Evolutionary conservation across 2,797 vertebrate genomes (phyloP).

Genomic region (Amazona ochrocephala): DNA sequence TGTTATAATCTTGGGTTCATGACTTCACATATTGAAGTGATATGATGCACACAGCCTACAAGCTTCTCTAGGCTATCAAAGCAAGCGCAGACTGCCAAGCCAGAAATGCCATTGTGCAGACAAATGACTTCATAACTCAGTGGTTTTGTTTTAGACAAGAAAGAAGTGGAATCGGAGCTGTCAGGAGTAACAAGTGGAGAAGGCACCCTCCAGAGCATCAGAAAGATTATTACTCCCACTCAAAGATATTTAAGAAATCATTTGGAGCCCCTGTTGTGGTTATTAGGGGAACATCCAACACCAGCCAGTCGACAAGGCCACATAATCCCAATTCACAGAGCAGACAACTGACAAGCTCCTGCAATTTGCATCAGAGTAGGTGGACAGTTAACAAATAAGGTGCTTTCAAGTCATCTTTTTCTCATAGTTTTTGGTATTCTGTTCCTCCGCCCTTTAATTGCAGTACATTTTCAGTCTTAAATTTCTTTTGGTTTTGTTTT

Average conservation of each 20-base stretch:
- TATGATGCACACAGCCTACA: too few species aligned
- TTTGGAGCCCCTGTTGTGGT: neutral
- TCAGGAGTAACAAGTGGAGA: neutral
- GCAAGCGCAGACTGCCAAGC: neutral
- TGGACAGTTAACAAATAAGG: neutral
- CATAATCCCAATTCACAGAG: neutral
- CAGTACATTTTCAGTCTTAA: neutral
- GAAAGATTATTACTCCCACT: neutral
- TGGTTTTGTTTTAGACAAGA: neutral
- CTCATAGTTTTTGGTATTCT: neutral
- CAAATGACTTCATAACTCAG: neutral
- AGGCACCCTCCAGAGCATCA: neutral
- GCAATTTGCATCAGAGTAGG: neutral
- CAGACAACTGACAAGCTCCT: neutral
- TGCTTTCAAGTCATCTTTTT: neutral
- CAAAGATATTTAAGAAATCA: neutral
- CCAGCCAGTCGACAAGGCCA: neutral
- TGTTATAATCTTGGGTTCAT: too few species aligned
- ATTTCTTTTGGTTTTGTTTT: neutral
- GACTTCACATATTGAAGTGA: too few species aligned
- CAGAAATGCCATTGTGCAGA: neutral
- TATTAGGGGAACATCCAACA: neutral
- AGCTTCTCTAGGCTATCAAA: neutral
- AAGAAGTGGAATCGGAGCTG: neutral
- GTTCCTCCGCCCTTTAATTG: neutral